Evolutionary conservation across 2,888 invertebrate genomes (phyloP), one percentile per base, ranked within the genome.

Genomic region (Sarcophaga caerulescens): DNA sequence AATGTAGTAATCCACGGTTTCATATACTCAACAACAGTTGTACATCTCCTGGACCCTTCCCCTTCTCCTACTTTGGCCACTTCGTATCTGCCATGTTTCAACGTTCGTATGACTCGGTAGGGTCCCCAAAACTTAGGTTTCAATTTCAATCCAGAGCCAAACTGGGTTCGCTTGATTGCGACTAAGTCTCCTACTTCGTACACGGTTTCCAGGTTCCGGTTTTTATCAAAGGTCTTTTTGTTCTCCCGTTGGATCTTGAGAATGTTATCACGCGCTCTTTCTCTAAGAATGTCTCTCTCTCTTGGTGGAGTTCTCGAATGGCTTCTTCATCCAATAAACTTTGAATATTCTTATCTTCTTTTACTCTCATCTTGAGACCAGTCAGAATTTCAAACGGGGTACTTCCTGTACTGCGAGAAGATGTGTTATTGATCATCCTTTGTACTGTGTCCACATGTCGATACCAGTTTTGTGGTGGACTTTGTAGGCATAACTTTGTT

Each of bases 401-500:
- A 6, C 60, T 68, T 23, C 57, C 75, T 5, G 85, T 91, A 57
- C 89, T 89, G 81, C 91, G 80, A 35, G 88, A 85, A 1, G 82
- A 84, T 0, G 90, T 90, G n/a, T 88, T 88, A 73, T 92, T 90
- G 62, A 90, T 71, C 62, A 87, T 85, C 88, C 89, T 88, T 84
- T 91, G 89, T 35, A 89, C 66, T 14, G 14, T 14, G 87, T 73
- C 66, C 3, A 90, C 85, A 65, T 87, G 44, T 79, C 88, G 89
- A 77, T 90, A 90, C 90, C 91, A 92, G 23, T 90, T 88, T 63
- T 63, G 21, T 5, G 82, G 81, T 0, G 90, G 89, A 14, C 90
- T 88, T 14, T 89, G 89, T 3, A 90, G 76, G 17, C 90, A 88
- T 5, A 93, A 70, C 35, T 74, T 81, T 11, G 66, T 92, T 90